A percentile compares a stretch with the other conserved stretches of the same genome.
Evolutionary conservation across 2,113 vertebrate species (phyloP).

Genomic region (Apus apus): DNA sequence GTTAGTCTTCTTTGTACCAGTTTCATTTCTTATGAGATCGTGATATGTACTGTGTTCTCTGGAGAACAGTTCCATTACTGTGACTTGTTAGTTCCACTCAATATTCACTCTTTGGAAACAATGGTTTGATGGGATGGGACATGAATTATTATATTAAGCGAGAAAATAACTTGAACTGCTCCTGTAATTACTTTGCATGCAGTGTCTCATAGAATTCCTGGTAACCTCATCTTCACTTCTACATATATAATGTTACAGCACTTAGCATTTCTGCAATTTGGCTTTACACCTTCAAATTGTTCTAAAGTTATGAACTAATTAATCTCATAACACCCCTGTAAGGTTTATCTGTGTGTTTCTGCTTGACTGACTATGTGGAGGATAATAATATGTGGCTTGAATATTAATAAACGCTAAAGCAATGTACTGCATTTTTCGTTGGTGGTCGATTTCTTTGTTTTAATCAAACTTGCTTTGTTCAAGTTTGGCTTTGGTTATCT

Average conservation of each 20-base stretch:
- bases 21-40: background rate
- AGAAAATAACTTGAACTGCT: conserved; percentile 53
- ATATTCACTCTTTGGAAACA: conserved; percentile 42
- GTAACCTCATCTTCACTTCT: conserved; percentile 35
- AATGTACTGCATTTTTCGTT: background rate
- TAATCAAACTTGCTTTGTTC: background rate
- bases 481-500: background rate
- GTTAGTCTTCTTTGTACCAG: background rate
- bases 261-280: conserved; percentile 34
- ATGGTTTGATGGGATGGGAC: conserved; percentile 36
- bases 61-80: conserved; percentile 22
- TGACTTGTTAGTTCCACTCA: conserved; percentile 52
- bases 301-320: conserved; percentile 61
- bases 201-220: conserved; percentile 3
- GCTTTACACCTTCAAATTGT: conserved; percentile 48
- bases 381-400: conserved; percentile 27
- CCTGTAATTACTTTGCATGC: conserved; percentile 31
- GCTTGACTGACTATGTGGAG: conserved; percentile 27
- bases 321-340: conserved; percentile 32
- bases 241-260: background rate
- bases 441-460: background rate
- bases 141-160: conserved; percentile 51
- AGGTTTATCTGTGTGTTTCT: conserved; percentile 51
- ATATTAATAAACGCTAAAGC: conserved; percentile 11
- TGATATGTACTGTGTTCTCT: background rate